Evolutionary conservation across 2,888 invertebrate genomes (phyloP), one percentile per base, ranked within the genome.

Genomic region (Tetragonisca angustula): DNA sequence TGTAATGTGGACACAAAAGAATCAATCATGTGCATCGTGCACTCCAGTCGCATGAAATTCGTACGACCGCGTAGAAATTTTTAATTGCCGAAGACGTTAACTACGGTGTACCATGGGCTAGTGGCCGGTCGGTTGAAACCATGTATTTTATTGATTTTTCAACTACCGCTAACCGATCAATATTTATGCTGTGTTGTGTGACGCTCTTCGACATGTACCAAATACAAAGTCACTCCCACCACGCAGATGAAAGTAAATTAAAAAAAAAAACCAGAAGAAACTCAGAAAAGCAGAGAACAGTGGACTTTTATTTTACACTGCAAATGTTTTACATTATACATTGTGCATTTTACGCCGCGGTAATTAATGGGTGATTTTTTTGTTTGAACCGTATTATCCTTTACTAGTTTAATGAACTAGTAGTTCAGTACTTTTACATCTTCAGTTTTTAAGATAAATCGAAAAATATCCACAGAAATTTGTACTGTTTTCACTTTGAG

Each of bases 161-260:
- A 32, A 56, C n/a, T 43, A 59, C 36, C 24, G 11, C 24, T 71
- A 24, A 43, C 56, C 71, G 71, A 71, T 71, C 71, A 59, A 71
- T 71, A 90, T 90, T 90, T 87, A 87, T 86, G 83, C 72, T 82
- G 32, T 62, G 21, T 32, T 17, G 32, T 32, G 19, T 4, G 32
- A 64, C 21, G 32, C 21, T 64, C 32, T 64, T 64, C 62, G 62
- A 64, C 62, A 5, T 32, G 21, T 4, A 32, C 21, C 4, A 32
- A 64, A 64, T 5, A 21, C 32, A 32, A 32, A 21, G 32, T 64
- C 62, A 19, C 32, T 32, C 11, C 13, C 27, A 0, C 11, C 1
- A 19, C 0, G 5, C 56, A 59, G n/a, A 15, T 24, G 2, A 15
- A 15, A 59, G 0, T 24, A n/a, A 59, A 59, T n/a, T n/a, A 59